A percentile compares a stretch with the other conserved stretches of the same genome.
These are phyloP conservation scores for Bothrops alternatus DNA, from an alignment of 2,797 vertebrate species.

Conservation along the genomic window DNA sequence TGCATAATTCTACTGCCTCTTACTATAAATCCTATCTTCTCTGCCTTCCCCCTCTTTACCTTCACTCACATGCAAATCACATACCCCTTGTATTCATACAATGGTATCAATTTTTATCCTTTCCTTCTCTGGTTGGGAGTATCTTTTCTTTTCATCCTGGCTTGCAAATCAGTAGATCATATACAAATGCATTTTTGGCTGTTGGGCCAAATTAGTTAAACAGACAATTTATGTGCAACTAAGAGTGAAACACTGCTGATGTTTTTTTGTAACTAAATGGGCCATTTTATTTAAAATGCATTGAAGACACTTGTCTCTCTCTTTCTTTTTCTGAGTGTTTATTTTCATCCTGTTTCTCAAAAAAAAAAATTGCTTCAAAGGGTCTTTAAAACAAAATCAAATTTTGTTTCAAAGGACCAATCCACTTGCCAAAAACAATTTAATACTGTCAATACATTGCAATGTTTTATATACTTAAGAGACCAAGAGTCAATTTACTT, in stretches of 20 bases:
- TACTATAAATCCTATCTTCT: slow-evolving; percentile 4
- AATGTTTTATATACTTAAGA: neutral
- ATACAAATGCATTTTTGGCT: slow-evolving; percentile 22
- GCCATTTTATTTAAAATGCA: slow-evolving; percentile 45
- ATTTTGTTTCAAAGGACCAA: neutral
- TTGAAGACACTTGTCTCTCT: neutral
- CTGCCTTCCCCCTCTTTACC: neutral
- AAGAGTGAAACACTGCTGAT: slow-evolving; percentile 34
- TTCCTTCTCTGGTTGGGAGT: slow-evolving; percentile 6
- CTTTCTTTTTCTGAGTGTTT: neutral
- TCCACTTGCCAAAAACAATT: slow-evolving; percentile 40
- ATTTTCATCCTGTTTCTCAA: slow-evolving; percentile 37
- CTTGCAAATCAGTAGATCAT: slow-evolving; percentile 34
- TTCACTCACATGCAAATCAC: neutral
- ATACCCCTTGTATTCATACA: accelerated
- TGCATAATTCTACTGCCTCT: slow-evolving; percentile 34
- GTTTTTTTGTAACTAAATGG: slow-evolving; percentile 51
- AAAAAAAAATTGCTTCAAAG: slow-evolving; percentile 30
- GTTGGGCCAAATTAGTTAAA: slow-evolving; percentile 34
- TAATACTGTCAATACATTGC: slow-evolving; percentile 38
- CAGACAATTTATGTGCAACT: slow-evolving; percentile 37
- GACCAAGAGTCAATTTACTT: neutral
- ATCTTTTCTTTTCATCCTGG: accelerated
- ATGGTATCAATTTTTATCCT: slow-evolving; percentile 8
- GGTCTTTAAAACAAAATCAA: slow-evolving; percentile 14